These are phyloP conservation scores for Carassius carassius DNA, from an alignment of 2,113 vertebrate genomes.

Conservation along the genomic window DNA sequence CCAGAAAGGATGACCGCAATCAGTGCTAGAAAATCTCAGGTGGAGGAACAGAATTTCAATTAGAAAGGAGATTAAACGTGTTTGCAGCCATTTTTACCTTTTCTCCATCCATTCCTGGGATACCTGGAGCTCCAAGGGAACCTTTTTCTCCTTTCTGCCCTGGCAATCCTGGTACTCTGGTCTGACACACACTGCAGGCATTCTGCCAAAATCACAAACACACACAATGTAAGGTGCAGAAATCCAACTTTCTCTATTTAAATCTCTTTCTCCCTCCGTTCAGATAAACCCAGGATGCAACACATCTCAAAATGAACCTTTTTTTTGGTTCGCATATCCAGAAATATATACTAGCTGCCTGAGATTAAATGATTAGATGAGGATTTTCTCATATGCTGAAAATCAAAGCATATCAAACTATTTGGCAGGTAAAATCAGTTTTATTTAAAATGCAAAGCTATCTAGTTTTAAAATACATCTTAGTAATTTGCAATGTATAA, in stretches of 20 bases:
- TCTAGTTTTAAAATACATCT: background rate
- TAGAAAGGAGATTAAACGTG: background rate
- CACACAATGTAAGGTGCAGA: constrained; percentile 15
- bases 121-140: constrained; percentile 67
- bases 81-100: constrained; percentile 69
- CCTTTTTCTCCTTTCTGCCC: constrained; percentile 81
- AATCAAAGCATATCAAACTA: background rate
- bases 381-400: background rate
- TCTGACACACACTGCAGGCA: constrained; percentile 81
- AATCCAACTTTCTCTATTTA: background rate
- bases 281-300: background rate
- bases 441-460: background rate
- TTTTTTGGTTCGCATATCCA: background rate
- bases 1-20: constrained; percentile 9
- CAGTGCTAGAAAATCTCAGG: background rate
- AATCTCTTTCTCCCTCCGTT: constrained; percentile 1
- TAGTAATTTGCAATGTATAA: background rate
- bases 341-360: too few species aligned
- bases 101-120: constrained; percentile 63
- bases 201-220: constrained; percentile 71
- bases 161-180: constrained; percentile 73
- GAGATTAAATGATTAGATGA: background rate
- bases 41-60: background rate
- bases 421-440: background rate
- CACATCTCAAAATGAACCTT: background rate